Evolutionary conservation across 1,140 invertebrate genomes (phyloP).

Genomic region (Drosophila quadrilineata): DNA sequence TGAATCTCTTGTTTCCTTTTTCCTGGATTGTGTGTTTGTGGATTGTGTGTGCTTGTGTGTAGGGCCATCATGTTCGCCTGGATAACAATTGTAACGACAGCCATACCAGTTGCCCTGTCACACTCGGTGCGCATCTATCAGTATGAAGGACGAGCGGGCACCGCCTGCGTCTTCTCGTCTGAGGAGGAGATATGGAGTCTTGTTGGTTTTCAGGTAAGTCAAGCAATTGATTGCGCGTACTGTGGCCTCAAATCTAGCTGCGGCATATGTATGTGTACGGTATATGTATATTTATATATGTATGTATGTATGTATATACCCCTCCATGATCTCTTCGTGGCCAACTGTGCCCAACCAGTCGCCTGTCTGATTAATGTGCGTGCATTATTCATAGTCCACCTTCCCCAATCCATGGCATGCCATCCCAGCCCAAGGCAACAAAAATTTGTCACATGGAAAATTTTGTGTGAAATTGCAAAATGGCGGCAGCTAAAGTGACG

Average conservation of each 20-base stretch:
- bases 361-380: constrained; percentile 27
- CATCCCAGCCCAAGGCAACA: no score
- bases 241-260: constrained; percentile 33
- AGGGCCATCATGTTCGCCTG: constrained; percentile 90
- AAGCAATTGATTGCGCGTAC: constrained; percentile 38
- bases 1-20: no score
- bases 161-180: constrained; percentile 85
- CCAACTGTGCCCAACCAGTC: no score
- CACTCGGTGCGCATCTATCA: constrained; percentile 89
- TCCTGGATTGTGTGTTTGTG: background rate
- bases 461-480: constrained; percentile 28
- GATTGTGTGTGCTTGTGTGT: background rate
- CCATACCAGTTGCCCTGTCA: constrained; percentile 89
- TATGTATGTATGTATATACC: no score
- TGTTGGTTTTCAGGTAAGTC: constrained; percentile 85
- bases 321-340: no score
- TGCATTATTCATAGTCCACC: constrained; percentile 32
- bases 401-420: no score
- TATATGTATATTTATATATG: no score
- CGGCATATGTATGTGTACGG: no score
- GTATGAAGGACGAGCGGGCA: constrained; percentile 84
- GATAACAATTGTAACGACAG: constrained; percentile 89
- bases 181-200: constrained; percentile 86
- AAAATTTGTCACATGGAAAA: constrained; percentile 39
- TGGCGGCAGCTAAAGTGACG: constrained; percentile 9